These are phyloP conservation scores for Xylocampa areola DNA, from an alignment of 2,888 invertebrate species.

Conservation along the genomic window DNA sequence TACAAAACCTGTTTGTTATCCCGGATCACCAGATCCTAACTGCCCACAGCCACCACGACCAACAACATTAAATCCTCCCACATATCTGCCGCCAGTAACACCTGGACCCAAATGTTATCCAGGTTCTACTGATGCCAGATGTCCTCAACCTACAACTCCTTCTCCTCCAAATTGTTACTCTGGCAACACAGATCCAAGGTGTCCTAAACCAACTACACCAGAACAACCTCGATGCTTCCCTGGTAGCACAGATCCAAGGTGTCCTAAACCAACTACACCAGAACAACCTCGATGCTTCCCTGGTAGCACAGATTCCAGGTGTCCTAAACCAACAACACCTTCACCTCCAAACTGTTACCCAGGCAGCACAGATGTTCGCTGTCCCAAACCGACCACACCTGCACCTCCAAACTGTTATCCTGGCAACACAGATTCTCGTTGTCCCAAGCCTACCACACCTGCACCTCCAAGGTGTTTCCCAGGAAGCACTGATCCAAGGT, in stretches of 20 bases:
- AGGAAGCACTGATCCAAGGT: constrained; percentile 51
- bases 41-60: constrained; percentile 46
- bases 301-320: constrained; percentile 56
- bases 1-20: constrained; percentile 47
- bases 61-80: neutral
- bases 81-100: neutral
- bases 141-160: constrained; percentile 58
- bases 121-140: constrained; percentile 58
- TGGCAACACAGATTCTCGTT: constrained; percentile 23
- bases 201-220: constrained; percentile 55
- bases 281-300: constrained; percentile 56
- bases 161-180: constrained; percentile 54
- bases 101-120: constrained; percentile 57
- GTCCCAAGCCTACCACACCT: constrained; percentile 31
- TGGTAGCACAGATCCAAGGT: constrained; percentile 64
- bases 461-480: too few relatives aligned
- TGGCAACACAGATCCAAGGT: constrained; percentile 56
- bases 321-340: constrained; percentile 55
- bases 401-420: constrained; percentile 23
- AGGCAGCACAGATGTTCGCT: constrained; percentile 4
- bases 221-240: constrained; percentile 44
- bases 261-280: constrained; percentile 60
- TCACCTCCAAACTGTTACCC: constrained; percentile 10
- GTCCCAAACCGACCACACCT: constrained; percentile 24
- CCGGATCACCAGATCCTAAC: constrained; percentile 24